These are phyloP conservation scores for Microplitis deprimator DNA, from an alignment of 2,888 invertebrate species.

Conservation along the genomic window DNA sequence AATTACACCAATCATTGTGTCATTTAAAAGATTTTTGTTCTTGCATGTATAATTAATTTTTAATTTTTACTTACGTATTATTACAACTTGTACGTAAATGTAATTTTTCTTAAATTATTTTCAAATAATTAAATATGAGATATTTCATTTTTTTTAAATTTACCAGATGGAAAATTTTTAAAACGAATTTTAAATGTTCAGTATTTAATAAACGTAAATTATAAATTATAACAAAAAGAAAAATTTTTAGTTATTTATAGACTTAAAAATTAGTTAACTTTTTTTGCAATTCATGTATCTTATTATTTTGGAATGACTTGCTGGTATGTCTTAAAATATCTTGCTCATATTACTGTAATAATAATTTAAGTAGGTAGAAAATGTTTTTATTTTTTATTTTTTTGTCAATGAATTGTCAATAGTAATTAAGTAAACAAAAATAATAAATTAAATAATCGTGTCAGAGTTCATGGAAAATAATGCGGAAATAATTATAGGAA, in stretches of 20 bases:
- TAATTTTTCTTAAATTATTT: not conserved
- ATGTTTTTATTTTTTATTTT: not conserved
- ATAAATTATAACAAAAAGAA: not conserved
- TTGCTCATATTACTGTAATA: not conserved
- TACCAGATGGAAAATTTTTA: no score
- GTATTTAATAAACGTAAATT: not conserved
- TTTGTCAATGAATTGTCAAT: not conserved
- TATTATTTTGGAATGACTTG: not conserved
- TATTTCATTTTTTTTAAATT: no score
- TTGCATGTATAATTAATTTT: not conserved
- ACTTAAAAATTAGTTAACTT: not conserved
- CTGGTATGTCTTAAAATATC: not conserved
- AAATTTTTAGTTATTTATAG: not conserved
- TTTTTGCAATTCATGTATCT: not conserved
- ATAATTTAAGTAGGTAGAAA: not conserved
- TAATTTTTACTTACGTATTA: not conserved
- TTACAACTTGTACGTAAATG: no score
- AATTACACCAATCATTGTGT: not conserved
- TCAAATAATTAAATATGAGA: not conserved
- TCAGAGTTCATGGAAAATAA: not conserved
- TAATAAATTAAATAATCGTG: not conserved
- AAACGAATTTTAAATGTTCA: no score
- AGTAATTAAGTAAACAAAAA: not conserved
- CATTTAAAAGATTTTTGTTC: not conserved
- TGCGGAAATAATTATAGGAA: not conserved